Percentiles rank a stretch among this genome's conserved stretches.
Evolutionary conservation across 2,888 invertebrate species (phyloP).

Genomic region (Stomorhina lunata): DNA sequence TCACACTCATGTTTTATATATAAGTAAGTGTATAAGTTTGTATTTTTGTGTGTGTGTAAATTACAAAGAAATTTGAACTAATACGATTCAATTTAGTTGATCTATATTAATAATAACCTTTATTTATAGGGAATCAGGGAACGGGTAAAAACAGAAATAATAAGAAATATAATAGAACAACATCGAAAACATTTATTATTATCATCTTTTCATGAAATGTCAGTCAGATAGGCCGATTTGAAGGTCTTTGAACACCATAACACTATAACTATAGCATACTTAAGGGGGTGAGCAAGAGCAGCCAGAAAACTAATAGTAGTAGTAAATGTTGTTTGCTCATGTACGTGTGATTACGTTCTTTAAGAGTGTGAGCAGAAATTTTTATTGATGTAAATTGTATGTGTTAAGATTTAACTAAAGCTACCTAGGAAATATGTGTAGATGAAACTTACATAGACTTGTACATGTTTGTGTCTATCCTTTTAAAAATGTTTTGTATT

Average conservation of each 20-base stretch:
- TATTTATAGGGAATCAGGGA: constrained; percentile 8
- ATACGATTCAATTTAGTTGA: constrained; percentile 10
- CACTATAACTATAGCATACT: too few species aligned
- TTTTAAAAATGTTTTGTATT: background rate
- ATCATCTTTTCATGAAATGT: background rate
- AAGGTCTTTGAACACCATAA: background rate
- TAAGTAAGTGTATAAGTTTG: too few species aligned
- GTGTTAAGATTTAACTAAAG: background rate
- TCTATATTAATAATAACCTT: constrained; percentile 14
- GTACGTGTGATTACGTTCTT: background rate
- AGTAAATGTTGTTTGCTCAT: background rate
- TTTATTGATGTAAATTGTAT: background rate
- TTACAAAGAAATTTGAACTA: background rate
- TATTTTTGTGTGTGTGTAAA: background rate
- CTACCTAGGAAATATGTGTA: background rate
- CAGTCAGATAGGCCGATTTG: background rate
- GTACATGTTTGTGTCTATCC: too few species aligned
- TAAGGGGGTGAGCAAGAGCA: too few species aligned
- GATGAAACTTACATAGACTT: background rate
- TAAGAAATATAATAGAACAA: background rate
- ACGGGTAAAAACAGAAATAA: background rate
- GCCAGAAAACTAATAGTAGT: too few species aligned
- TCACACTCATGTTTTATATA: too few species aligned
- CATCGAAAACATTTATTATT: too few species aligned
- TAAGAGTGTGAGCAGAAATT: background rate